Conservation (phyloP, 2,797 vertebrate species). For the Ctenopoma kingsleyae region DNA sequence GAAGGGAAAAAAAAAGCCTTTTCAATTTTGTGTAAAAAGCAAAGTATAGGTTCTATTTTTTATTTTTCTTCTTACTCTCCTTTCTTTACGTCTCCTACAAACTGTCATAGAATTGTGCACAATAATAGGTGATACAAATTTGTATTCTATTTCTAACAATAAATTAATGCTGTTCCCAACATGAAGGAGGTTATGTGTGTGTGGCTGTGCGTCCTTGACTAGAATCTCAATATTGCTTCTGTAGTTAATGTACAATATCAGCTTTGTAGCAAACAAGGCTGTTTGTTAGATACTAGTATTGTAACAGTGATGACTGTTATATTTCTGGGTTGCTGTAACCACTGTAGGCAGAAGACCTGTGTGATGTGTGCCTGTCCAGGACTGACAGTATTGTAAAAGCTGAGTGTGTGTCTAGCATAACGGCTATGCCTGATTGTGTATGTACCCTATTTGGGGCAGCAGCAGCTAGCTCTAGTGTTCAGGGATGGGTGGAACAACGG, state of each 20-base stretch:
- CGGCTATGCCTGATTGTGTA: conserved; percentile 40
- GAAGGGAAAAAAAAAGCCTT: background rate
- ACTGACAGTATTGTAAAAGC: conserved; percentile 28
- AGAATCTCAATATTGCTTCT: conserved; percentile 49
- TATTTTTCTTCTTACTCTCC: conserved; percentile 10
- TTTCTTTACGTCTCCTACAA: background rate
- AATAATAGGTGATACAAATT: conserved; percentile 44
- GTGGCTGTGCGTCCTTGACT: conserved; percentile 51
- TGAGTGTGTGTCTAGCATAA: conserved; percentile 19
- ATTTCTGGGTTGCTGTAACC: conserved; percentile 32
- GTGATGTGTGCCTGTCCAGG: conserved; percentile 55
- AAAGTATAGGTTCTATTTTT: conserved; percentile 37
- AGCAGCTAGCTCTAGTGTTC: conserved; percentile 57
- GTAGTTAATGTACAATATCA: conserved; percentile 51
- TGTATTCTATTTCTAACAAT: conserved; percentile 49
- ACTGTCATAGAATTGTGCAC: conserved; percentile 33
- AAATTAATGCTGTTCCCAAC: conserved; percentile 43
- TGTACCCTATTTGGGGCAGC: conserved; percentile 56
- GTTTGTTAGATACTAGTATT: conserved; percentile 36
- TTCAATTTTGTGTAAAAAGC: conserved; percentile 19
- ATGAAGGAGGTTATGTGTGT: conserved; percentile 29
- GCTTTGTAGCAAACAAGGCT: conserved; percentile 41
- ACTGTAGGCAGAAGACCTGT: conserved; percentile 37
- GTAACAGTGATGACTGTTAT: conserved; percentile 41
- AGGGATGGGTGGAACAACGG: conserved; percentile 44